phyloP scores from a whole-genome alignment of 2,113 vertebrate genomes.

The Chlorodrepanis virens region DNA sequence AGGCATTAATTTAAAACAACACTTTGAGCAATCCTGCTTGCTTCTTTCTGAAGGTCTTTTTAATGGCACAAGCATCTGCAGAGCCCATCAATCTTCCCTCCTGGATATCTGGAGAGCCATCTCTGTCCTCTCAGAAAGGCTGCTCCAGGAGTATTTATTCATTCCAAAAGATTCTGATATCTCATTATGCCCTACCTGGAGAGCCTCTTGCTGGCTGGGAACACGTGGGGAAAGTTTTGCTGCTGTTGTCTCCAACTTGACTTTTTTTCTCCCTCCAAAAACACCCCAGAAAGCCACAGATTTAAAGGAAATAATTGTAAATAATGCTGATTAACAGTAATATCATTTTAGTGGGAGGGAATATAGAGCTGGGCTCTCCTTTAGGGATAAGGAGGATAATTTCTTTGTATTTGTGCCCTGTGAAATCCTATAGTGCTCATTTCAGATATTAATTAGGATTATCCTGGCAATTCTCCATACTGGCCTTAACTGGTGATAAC shows the following conservation, averaged over 20 bases:
- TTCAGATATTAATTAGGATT: background rate
- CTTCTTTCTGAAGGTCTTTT: constrained; percentile 45
- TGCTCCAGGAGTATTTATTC: constrained; percentile 27
- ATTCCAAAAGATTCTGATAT: constrained; percentile 32
- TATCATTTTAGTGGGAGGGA: fast-evolving
- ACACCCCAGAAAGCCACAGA: background rate
- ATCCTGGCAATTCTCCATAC: no score
- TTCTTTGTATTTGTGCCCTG: background rate
- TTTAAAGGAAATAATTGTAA: background rate
- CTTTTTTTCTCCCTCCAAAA: background rate
- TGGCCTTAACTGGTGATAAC: background rate
- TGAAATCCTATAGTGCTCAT: background rate
- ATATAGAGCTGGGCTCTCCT: fast-evolving
- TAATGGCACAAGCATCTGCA: constrained; percentile 39
- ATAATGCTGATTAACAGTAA: background rate
- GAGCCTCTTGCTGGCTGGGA: background rate
- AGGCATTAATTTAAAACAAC: constrained; percentile 22
- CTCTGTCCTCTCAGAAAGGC: background rate
- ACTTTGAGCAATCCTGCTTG: background rate
- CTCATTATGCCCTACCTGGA: background rate
- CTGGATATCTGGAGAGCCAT: constrained; percentile 26
- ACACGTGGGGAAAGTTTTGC: background rate
- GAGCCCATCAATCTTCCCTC: constrained; percentile 47
- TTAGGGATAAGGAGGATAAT: background rate
- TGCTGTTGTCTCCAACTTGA: background rate